Base-by-base conservation (phyloP, 2,888 invertebrate genomes). In the Sinotaia quadrata region DNA sequence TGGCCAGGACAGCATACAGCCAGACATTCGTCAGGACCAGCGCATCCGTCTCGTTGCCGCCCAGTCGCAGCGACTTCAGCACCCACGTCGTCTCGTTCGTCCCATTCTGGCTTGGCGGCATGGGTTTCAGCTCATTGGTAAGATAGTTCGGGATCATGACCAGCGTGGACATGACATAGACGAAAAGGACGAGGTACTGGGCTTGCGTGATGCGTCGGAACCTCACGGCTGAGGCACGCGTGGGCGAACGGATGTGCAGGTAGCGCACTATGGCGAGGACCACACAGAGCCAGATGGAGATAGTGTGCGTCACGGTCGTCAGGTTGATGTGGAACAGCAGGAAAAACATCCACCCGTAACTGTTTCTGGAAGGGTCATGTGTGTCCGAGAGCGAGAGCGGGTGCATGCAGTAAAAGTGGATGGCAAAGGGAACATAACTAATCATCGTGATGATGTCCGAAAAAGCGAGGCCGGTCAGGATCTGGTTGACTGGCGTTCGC, bases 231-330 rank as follows among this genome's bases (percentile, higher is more conserved):
- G 93, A 92, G 84, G 94, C 94, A 79, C 91, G 92, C 77, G 94
- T 94, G 0, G 95, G 95, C 84, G 92, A 92, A 0, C 93, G 94
- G 67, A 89, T 87, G 65, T 88, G 88, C 10, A 86, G 78, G 85
- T 94, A 96, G 7, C 97, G 91, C 94, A 97, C 96, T 2, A 97
- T 93, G 0, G 97, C 96, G 71, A 97, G 88, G 0, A 95, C 94
- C 0, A 97, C 94, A 0, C 97, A 97, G 78, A 97, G 89, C 92
- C 95, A 96, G 78, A 96, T 97, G 1, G 96, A 95, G 75, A 96
- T 94, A 2, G 97, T 96, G 87, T 95, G 95, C 72, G 94, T 91
- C 58, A 94, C 92, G 88, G 95, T 95, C 24, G 94, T 93, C 86
- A 96, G 94, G 84, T 95, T 93, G 36, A 95, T 94, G 88, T 97